Evolutionary conservation across 1,140 invertebrate species (phyloP).

Genomic region (Caenorhabditis inopinata): DNA sequence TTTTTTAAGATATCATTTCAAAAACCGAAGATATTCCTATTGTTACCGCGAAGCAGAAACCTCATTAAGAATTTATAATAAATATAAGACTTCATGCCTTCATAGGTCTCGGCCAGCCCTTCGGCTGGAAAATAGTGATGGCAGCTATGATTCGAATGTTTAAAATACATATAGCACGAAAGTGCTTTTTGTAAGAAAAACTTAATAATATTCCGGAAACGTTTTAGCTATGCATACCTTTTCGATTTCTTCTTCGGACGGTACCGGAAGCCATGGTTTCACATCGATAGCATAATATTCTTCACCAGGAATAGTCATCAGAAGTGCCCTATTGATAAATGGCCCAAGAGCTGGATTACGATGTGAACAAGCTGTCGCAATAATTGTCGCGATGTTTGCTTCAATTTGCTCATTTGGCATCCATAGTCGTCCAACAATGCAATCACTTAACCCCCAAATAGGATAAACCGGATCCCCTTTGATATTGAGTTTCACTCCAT

Average conservation of each 20-base stretch:
- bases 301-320: constrained; percentile 59
- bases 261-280: constrained; percentile 52
- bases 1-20: no score
- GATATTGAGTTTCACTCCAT: constrained; percentile 60
- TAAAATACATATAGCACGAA: no score
- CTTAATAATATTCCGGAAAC: no score
- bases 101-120: no score
- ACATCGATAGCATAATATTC: constrained; percentile 56
- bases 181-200: no score
- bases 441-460: constrained; percentile 59
- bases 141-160: no score
- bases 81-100: no score
- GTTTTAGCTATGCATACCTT: constrained; percentile 37
- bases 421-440: constrained; percentile 57
- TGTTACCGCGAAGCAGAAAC: no score
- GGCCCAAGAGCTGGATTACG: constrained; percentile 60
- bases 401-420: constrained; percentile 62
- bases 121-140: no score
- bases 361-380: constrained; percentile 57
- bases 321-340: constrained; percentile 60
- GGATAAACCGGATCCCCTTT: constrained; percentile 59
- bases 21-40: no score
- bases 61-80: no score
- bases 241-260: constrained; percentile 62
- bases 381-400: constrained; percentile 55